These are phyloP conservation scores for Hypena proboscidalis DNA, from an alignment of 2,888 invertebrate genomes.

Conservation along the genomic window DNA sequence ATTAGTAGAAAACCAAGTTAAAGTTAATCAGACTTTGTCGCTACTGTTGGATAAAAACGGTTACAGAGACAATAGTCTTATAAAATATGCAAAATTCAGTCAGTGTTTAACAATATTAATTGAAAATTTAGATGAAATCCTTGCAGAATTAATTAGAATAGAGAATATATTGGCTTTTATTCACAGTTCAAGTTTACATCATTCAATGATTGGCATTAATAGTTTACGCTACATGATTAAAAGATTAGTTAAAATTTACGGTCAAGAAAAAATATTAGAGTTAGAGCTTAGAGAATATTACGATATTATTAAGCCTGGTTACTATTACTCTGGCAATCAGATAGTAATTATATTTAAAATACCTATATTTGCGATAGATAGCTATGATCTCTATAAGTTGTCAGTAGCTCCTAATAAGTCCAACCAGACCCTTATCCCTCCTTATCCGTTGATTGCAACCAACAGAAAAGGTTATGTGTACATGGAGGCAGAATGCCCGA, in stretches of 20 bases:
- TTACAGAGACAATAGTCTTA: not conserved
- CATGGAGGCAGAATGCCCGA: slow-evolving; percentile 32
- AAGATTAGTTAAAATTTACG: slow-evolving; percentile 23
- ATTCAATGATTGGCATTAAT: slow-evolving; percentile 17
- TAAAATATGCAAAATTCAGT: slow-evolving; percentile 9
- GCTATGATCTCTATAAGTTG: not conserved
- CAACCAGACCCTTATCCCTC: slow-evolving; percentile 13
- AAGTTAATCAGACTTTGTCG: not conserved
- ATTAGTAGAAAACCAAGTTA: slow-evolving; percentile 5
- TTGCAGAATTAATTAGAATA: slow-evolving; percentile 16
- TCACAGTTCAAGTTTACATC: slow-evolving; percentile 10
- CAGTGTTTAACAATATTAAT: slow-evolving; percentile 8
- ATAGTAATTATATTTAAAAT: slow-evolving; percentile 22
- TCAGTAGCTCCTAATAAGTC: slow-evolving; percentile 20
- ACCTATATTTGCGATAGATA: slow-evolving; percentile 5
- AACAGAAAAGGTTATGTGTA: slow-evolving; percentile 18
- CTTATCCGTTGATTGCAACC: slow-evolving; percentile 24
- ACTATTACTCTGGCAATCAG: slow-evolving; percentile 11
- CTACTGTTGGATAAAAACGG: not conserved
- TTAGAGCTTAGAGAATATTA: slow-evolving; percentile 27
- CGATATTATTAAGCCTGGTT: slow-evolving; percentile 24
- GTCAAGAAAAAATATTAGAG: slow-evolving; percentile 21
- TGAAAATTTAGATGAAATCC: slow-evolving; percentile 8
- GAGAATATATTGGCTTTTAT: slow-evolving; percentile 26
- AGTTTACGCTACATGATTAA: slow-evolving; percentile 15